Evolutionary conservation across 2,113 vertebrate species (phyloP).

Genomic region (Salminus brasiliensis): DNA sequence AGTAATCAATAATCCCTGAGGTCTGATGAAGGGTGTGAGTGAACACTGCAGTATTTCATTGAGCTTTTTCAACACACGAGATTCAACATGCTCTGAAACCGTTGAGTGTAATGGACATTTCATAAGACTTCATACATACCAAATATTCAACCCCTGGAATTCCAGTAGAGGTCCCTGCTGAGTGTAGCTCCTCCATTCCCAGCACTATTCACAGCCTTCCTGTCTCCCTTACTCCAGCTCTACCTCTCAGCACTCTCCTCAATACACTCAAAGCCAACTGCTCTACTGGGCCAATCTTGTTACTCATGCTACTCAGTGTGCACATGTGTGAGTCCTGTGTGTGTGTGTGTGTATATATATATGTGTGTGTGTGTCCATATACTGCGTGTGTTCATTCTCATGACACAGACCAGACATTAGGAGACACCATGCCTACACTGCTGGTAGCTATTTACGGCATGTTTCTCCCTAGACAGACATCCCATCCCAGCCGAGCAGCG

Average conservation of each 20-base stretch:
- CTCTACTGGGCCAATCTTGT: conserved; percentile 6
- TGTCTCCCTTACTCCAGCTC: conserved; percentile 52
- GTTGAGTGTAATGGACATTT: not conserved
- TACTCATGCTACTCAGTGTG: conserved; percentile 67
- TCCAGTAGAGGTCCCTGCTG: not conserved
- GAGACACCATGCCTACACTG: conserved; percentile 32
- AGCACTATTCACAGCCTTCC: not conserved
- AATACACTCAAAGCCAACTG: conserved; percentile 57
- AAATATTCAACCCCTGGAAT: conserved; percentile 5
- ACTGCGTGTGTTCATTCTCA: conserved; percentile 41
- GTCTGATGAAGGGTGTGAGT: no score
- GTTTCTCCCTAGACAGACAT: conserved; percentile 37
- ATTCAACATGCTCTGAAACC: not conserved
- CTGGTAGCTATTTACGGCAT: conserved; percentile 47
- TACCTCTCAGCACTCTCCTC: conserved; percentile 65
- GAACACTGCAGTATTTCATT: no score
- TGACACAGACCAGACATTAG: conserved; percentile 42
- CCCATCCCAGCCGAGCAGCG: not conserved
- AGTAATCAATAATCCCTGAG: no score
- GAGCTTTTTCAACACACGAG: no score
- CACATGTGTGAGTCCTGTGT: conserved; percentile 9
- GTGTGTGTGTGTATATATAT: conserved; percentile 53
- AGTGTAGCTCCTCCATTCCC: not conserved
- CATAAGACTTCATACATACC: not conserved
- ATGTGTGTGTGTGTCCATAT: conserved; percentile 40